Base-by-base conservation (phyloP, 2,113 vertebrate genomes). In the Notarius quadriscutis region DNA sequence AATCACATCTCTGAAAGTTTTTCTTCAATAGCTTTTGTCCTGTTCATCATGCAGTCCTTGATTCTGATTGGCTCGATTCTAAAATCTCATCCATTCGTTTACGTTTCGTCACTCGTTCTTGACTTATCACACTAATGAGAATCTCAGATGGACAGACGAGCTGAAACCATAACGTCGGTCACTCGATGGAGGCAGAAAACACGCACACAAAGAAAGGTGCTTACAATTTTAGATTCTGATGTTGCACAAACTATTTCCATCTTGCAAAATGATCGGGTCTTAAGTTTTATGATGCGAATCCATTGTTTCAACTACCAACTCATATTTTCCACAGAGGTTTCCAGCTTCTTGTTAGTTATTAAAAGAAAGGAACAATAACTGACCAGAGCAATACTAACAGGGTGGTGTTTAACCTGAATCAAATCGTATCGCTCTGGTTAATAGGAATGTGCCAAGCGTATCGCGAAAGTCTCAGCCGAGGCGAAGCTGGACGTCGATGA, bases 401-500 rank as follows among this genome's bases (percentile, higher is more conserved):
- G 41, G 5, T 57, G 55, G 30, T 27, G 25, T 51, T 15, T 25
- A n/a, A 53, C 22, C 11, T 27, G 25, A 55, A 86, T 22, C 57
- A 7, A 15, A 17, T 20, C 15, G 7, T 69, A 17, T 20, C 15
- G 7, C 57, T 58, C 67, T 41, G 2, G 79, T 78, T 92, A 92
- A 72, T 94, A 99, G 98, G 98, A 99, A 91, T 99, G 97, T 91
- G 98, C 98, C 10, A 98, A 98, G 93, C 96, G 98, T 86, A 99
- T 99, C 0, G 98, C 97, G 82, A 99, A 98, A 88, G 97, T 99
- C 50, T 99, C 98, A 3, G 97, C 97, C 27, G 98, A 99, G 90
- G 98, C 98, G 91, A 99, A 99, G 93, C 93, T 99, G 94, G 97
- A 99, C 79, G 96, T 97, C 25, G 97, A 99, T 78, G 98, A 99